Evolutionary conservation across 2,797 vertebrate species (phyloP).

Genomic region (Microchirus variegatus): DNA sequence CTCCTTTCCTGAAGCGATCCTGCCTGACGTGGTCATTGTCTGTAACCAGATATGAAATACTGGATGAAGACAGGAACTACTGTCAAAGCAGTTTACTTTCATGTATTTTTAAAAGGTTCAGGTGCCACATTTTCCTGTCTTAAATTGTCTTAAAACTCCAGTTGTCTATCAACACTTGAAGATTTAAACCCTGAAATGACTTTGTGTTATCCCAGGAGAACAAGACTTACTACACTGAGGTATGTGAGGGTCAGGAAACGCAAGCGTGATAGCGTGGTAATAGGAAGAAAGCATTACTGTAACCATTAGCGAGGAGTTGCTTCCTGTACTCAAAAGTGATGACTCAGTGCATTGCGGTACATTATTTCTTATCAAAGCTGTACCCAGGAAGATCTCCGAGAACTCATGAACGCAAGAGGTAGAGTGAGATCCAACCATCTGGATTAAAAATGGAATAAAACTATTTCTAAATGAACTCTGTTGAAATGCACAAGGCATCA

Average conservation of each 20-base stretch:
- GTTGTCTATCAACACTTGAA: background rate
- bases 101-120: background rate
- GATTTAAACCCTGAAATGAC: background rate
- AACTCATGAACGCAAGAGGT: background rate
- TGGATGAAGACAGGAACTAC: background rate
- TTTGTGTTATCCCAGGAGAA: background rate
- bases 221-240: background rate
- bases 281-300: conserved; percentile 2
- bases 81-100: background rate
- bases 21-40: conserved; percentile 90
- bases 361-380: conserved; percentile 3
- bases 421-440: too few species aligned
- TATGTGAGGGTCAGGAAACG: background rate
- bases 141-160: background rate
- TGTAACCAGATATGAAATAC: conserved; percentile 62
- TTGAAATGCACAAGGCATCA: too few species aligned
- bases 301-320: conserved; percentile 16
- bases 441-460: too few species aligned
- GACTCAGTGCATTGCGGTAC: conserved; percentile 1
- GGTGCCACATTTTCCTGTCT: background rate
- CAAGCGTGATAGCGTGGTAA: background rate
- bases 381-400: too few species aligned
- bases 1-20: conserved; percentile 82
- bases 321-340: conserved; percentile 14
- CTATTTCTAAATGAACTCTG: too few species aligned